Evolutionary conservation across 2,797 vertebrate species (phyloP).

Genomic region (Pygocentrus nattereri): DNA sequence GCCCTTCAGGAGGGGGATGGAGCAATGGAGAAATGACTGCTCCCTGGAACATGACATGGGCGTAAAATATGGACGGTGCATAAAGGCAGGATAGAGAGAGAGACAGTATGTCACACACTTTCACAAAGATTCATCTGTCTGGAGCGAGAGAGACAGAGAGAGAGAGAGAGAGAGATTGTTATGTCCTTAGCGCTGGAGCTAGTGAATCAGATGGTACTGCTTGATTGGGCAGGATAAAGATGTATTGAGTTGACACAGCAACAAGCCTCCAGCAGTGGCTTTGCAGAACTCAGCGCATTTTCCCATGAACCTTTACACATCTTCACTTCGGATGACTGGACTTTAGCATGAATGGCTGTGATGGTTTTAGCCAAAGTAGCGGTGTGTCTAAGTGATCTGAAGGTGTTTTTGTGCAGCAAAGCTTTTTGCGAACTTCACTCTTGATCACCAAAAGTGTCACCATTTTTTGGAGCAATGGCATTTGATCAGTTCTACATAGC

Average conservation of each 20-base stretch:
- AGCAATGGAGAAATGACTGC: conserved; percentile 69
- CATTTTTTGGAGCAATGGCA: conserved; percentile 30
- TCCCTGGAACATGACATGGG: conserved; percentile 68
- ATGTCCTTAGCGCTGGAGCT: conserved; percentile 20
- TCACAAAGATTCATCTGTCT: conserved; percentile 76
- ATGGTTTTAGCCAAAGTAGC: background rate
- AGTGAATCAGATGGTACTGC: conserved; percentile 40
- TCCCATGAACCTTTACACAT: background rate
- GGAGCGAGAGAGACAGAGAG: conserved; percentile 40
- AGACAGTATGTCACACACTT: conserved; percentile 51
- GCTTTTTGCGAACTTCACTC: background rate
- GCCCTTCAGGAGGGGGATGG: conserved; percentile 61
- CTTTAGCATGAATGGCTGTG: conserved; percentile 1
- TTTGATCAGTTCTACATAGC: background rate
- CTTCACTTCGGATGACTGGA: background rate
- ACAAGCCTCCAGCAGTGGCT: conserved; percentile 12
- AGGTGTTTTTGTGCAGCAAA: background rate
- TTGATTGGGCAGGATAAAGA: conserved; percentile 28
- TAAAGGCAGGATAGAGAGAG: conserved; percentile 69
- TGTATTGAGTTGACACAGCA: conserved; percentile 31
- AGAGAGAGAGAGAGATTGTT: conserved; percentile 51
- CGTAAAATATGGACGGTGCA: conserved; percentile 74
- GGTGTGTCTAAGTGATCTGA: background rate
- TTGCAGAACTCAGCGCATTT: background rate
- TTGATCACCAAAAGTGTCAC: background rate